Base-by-base conservation (phyloP, 2,888 invertebrate genomes). In the Muscina levida region DNA sequence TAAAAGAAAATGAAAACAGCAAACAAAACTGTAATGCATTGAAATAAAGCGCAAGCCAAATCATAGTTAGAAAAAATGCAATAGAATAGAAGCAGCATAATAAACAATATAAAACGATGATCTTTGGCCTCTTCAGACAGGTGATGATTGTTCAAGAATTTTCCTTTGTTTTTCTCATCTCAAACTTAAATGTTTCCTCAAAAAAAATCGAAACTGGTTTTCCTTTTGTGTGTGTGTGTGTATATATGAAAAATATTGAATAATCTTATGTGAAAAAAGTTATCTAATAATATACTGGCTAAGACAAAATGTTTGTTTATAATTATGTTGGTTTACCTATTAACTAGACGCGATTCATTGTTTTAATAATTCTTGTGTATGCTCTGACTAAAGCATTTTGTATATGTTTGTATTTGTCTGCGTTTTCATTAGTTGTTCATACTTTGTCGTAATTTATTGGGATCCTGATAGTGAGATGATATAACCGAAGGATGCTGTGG, bases 401-500 rank as follows among this genome's bases (percentile, higher is more conserved):
- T 65, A 46, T 79, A 24, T 84, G 56, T 77, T 62, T 82, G 72
- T 74, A 72, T 81, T 42, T 77, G 59, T 70, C 53, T 46, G 48
- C 53, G 42, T 66, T 72, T 86, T 83, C 89, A 84, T 86, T 83
- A 89, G 84, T 89, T 89, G 77, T 89, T 89, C 84, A 90, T 86
- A 86, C 89, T 90, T 84, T 92, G 92, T 77, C 92, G 88, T 82
- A 92, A 86, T 88, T 92, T 92, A 86, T 92, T 91, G 87, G 94
- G 91, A 86, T 93, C 93, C 86, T 93, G 92, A 87, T 92, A 92
- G 86, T 92, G 92, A 75, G 92, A 87, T 92, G 91, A 68, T 83
- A 91, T 89, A 83, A 91, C 87, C 65, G 94, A 93, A 31, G 95
- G 95, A 91, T 96, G 96, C 84, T 96, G 94, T 5, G 98, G 98